Evolutionary conservation across 2,888 invertebrate species (phyloP).

Genomic region (Caenorhabditis sp.): DNA sequence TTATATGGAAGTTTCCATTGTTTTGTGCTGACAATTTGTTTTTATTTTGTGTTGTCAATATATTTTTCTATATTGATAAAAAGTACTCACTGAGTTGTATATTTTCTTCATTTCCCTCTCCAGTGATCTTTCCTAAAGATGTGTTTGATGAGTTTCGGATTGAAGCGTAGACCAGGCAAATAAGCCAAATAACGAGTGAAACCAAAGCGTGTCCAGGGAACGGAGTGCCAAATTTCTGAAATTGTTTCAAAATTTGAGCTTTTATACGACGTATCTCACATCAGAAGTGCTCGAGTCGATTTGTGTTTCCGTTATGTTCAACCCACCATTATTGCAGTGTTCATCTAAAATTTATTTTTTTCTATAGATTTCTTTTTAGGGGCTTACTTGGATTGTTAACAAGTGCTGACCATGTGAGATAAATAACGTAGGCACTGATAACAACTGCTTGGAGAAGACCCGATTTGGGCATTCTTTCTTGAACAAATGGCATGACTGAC

Average conservation of each 20-base stretch:
- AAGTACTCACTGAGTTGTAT: constrained; percentile 63
- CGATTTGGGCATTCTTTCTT: constrained; percentile 79
- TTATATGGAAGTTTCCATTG: too few relatives aligned
- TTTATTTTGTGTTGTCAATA: background rate
- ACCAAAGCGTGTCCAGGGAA: constrained; percentile 83
- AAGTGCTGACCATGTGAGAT: constrained; percentile 97
- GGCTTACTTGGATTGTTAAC: constrained; percentile 83
- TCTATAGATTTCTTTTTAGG: background rate
- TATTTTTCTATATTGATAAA: background rate
- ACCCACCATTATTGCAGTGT: background rate
- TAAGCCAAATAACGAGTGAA: constrained; percentile 89
- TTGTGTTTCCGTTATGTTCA: too few relatives aligned
- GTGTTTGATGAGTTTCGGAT: constrained; percentile 91
- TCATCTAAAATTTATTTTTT: constrained; percentile 2
- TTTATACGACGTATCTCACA: too few relatives aligned
- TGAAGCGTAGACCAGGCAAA: constrained; percentile 92
- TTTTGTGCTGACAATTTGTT: too few relatives aligned
- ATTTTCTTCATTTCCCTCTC: constrained; percentile 53
- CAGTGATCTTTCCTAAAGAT: constrained; percentile 83
- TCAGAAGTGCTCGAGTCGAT: too few relatives aligned
- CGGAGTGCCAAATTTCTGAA: constrained; percentile 56
- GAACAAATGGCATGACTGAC: constrained; percentile 89
- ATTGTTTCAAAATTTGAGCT: too few relatives aligned
- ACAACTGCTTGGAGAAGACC: constrained; percentile 86
- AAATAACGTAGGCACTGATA: constrained; percentile 90